Conservation (phyloP, 2,888 invertebrate species). For the Cheilosia variabilis region DNA sequence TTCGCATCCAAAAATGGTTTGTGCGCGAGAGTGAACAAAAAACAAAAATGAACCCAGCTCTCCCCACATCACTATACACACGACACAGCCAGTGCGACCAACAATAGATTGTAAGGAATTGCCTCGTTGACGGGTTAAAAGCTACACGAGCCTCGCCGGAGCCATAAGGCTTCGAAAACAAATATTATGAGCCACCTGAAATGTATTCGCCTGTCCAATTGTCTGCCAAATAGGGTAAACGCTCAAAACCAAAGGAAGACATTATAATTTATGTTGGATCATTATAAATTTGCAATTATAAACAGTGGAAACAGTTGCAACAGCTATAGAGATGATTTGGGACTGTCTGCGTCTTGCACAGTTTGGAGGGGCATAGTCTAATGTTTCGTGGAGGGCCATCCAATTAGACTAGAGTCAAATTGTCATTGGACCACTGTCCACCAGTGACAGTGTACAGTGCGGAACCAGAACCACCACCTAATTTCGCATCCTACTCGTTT, state of each 20-base stretch:
- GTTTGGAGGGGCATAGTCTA: not conserved
- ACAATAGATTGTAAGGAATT: slow-evolving; percentile 68
- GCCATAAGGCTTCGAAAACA: slow-evolving; percentile 45
- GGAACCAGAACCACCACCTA: slow-evolving; percentile 33
- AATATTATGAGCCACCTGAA: slow-evolving; percentile 66
- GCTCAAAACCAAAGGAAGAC: slow-evolving; percentile 70
- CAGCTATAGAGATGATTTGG: not conserved
- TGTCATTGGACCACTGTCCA: slow-evolving; percentile 42
- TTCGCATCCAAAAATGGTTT: slow-evolving; percentile 65
- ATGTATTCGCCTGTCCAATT: slow-evolving; percentile 75
- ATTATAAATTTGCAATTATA: slow-evolving; percentile 77
- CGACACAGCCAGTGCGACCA: not conserved
- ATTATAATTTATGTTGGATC: slow-evolving; percentile 76
- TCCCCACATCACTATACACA: slow-evolving; percentile 22
- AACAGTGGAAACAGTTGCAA: slow-evolving; percentile 36
- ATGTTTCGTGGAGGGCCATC: slow-evolving; percentile 1
- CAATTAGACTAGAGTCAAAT: slow-evolving; percentile 58
- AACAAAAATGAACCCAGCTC: slow-evolving; percentile 1
- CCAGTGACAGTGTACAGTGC: not conserved
- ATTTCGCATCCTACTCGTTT: slow-evolving; percentile 36
- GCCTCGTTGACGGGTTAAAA: slow-evolving; percentile 66
- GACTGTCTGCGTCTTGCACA: not conserved
- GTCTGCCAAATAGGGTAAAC: slow-evolving; percentile 74
- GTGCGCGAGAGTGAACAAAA: slow-evolving; percentile 28
- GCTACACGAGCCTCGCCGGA: slow-evolving; percentile 41